A percentile compares a stretch with the other conserved stretches of the same genome.
Conservation (phyloP, 2,888 invertebrate species). For the Rambutsinella grinnellia region DNA sequence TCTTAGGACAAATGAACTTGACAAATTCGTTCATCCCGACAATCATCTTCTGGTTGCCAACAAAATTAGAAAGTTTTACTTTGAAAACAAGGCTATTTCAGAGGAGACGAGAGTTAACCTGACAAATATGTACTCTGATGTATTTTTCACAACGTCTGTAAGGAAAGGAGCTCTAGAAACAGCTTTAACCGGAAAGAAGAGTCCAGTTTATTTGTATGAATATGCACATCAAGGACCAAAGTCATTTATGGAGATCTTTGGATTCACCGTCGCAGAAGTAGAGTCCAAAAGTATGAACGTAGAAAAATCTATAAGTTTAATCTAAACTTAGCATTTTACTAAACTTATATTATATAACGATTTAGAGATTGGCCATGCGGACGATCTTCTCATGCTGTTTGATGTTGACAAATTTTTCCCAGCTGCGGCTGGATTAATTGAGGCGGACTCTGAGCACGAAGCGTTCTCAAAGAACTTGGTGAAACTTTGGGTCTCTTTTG, state of each 20-base stretch:
- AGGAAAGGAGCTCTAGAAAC: slow-evolving; percentile 1
- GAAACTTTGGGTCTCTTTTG: slow-evolving; percentile 30
- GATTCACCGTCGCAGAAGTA: background rate
- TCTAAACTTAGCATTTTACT: background rate
- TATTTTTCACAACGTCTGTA: background rate
- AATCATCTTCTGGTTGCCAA: background rate
- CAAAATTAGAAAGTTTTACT: slow-evolving; percentile 32
- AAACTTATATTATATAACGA: background rate
- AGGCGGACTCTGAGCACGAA: slow-evolving; percentile 17
- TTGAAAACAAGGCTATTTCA: slow-evolving; percentile 11
- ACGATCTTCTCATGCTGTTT: slow-evolving; percentile 17
- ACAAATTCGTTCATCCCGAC: background rate
- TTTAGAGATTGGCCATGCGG: slow-evolving; percentile 10
- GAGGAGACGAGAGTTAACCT: background rate
- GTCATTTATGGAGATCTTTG: background rate
- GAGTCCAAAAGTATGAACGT: background rate
- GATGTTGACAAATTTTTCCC: background rate
- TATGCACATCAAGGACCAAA: slow-evolving; percentile 23
- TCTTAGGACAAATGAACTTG: background rate
- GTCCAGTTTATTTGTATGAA: slow-evolving; percentile 26
- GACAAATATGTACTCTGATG: slow-evolving; percentile 13
- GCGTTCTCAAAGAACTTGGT: slow-evolving; percentile 32
- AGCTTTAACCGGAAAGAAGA: background rate
- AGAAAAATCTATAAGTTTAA: background rate
- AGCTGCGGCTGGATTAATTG: background rate